Evolutionary conservation across 2,888 invertebrate species (phyloP).

Genomic region (Pollenia amentaria): DNA sequence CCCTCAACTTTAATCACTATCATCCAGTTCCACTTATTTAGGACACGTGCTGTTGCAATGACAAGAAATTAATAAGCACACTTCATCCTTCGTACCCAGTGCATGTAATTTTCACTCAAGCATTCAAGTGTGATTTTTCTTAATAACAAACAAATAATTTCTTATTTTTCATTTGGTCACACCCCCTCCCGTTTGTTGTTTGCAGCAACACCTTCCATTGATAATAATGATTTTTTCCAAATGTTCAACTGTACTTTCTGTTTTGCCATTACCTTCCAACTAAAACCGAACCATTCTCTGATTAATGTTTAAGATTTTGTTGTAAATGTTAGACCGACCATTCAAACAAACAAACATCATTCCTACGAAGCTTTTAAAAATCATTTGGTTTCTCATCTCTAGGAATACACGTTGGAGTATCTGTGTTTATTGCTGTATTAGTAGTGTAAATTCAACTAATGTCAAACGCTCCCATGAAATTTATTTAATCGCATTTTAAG

Average conservation of each 20-base stretch:
- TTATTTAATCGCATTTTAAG: slow-evolving; percentile 75
- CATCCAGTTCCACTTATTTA: slow-evolving; percentile 63
- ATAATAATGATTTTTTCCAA: slow-evolving; percentile 52
- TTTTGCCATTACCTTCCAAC: slow-evolving; percentile 44
- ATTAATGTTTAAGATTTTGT: slow-evolving; percentile 71
- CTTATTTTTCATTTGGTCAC: slow-evolving; percentile 67
- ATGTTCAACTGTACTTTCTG: slow-evolving; percentile 68
- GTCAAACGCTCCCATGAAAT: slow-evolving; percentile 74
- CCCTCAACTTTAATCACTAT: slow-evolving; percentile 50
- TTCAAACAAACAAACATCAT: slow-evolving; percentile 60
- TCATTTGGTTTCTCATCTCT: slow-evolving; percentile 1
- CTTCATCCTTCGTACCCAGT: slow-evolving; percentile 68
- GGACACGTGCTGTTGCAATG: slow-evolving; percentile 72
- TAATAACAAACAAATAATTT: slow-evolving; percentile 72
- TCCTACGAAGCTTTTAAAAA: slow-evolving; percentile 14
- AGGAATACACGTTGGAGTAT: slow-evolving; percentile 12
- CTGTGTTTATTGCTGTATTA: slow-evolving; percentile 53
- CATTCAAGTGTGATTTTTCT: slow-evolving; percentile 74
- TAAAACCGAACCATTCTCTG: slow-evolving; percentile 45
- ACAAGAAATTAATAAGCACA: slow-evolving; percentile 76
- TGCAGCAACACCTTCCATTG: slow-evolving; percentile 70
- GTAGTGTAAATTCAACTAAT: slow-evolving; percentile 70
- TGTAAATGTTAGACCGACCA: slow-evolving; percentile 67
- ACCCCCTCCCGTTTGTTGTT: slow-evolving; percentile 66
- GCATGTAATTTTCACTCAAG: slow-evolving; percentile 62